Base-by-base conservation (phyloP, 2,888 invertebrate genomes). In the Orgyia antiqua region DNA sequence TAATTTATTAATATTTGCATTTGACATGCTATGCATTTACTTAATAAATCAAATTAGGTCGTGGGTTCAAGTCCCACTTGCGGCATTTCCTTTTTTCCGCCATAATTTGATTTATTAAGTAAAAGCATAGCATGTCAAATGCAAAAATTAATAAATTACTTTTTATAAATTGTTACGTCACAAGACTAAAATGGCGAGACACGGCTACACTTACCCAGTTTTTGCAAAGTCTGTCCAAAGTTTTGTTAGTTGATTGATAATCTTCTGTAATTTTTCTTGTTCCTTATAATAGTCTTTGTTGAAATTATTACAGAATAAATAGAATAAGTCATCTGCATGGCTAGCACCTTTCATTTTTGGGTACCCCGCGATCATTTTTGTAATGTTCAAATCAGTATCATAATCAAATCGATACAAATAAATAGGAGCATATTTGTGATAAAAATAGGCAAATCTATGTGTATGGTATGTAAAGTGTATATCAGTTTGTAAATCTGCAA, bases 271-370 rank as follows among this genome's bases (percentile, higher is more conserved):
- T 2, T 61, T 44, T 1, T 68, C 61, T 10, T 67, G 62, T 2
- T 62, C 47, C 24, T 51, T 44, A 13, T 73, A 77, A n/a, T 56
- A 54, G 24, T 77, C 66, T 29, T 66, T 68, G 25, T 71, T 75
- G 2, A 53, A 35, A 6, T 63, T 60, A 18, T 67, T 68, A 26
- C 70, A 77, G 33, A 87, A 88, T 3, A 80, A 26, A 44, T 87
- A 88, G 21, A 72, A 73, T 6, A 87, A 10, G 1, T 88, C 88
- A 35, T 88, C 88, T 0, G 73, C 79, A 24, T 88, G 88, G 13
- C 71, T 68, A 0, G 73, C 79, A 0, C 87, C 88, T 52, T 61
- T 44, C 24, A 68, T 37, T 3, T 60, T 28, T 0, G 36, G 27
- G 1, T 52, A 7, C 4, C 58, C 62, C 1, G 55, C 19, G 2